Percentiles rank a stretch among this genome's conserved stretches.
Conservation (phyloP, 2,797 vertebrate genomes). For the Neoniphon sammara region DNA sequence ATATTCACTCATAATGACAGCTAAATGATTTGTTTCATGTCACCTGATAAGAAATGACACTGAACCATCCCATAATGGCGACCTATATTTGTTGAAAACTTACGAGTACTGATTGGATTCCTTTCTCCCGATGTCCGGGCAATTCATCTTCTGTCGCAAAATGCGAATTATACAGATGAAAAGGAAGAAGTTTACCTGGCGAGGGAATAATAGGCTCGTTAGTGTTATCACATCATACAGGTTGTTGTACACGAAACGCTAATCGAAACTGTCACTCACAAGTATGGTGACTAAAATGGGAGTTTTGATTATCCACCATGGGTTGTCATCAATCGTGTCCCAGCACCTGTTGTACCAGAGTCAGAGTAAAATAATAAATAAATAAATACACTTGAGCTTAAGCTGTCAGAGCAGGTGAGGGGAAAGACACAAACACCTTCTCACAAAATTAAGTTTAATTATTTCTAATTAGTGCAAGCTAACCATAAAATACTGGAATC, state of each 20-base stretch:
- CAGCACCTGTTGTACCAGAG: constrained; percentile 77
- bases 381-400: too few species aligned
- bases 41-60: constrained; percentile 26
- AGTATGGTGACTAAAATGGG: constrained; percentile 80
- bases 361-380: neutral
- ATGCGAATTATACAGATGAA: constrained; percentile 97
- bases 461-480: too few species aligned
- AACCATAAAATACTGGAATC: too few species aligned
- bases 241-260: neutral
- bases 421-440: neutral
- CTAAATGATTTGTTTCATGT: neutral
- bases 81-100: constrained; percentile 60
- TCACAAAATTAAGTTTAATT: neutral
- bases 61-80: neutral
- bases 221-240: constrained; percentile 1
- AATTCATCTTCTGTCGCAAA: constrained; percentile 94
- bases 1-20: neutral
- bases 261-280: constrained; percentile 61
- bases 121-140: constrained; percentile 90
- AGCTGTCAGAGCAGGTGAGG: neutral
- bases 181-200: constrained; percentile 92
- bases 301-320: constrained; percentile 85
- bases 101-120: constrained; percentile 95
- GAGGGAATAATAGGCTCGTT: constrained; percentile 28
- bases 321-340: constrained; percentile 78